Evolutionary conservation across 2,888 invertebrate genomes (phyloP).

Genomic region (Sminthurinus aureus): DNA sequence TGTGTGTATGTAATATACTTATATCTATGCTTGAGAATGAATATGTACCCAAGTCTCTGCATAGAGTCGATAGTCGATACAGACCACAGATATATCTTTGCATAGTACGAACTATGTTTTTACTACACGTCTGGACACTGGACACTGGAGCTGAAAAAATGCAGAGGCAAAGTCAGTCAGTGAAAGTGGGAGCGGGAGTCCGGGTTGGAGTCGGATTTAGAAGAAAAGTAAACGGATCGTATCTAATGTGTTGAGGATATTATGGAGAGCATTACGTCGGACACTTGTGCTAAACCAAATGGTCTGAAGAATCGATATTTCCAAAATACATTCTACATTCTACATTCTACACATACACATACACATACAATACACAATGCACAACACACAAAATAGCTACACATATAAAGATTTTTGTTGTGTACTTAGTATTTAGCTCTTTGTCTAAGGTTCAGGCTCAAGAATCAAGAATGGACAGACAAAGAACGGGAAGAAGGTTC

Average conservation of each 20-base stretch:
- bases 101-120: too few relatives aligned
- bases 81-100: neutral
- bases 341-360: too few relatives aligned
- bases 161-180: neutral
- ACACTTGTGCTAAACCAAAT: constrained; percentile 5
- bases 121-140: too few relatives aligned
- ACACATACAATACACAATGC: too few relatives aligned
- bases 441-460: too few relatives aligned
- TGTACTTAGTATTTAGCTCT: neutral
- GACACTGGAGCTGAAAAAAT: neutral
- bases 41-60: too few relatives aligned
- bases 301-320: constrained; percentile 5
- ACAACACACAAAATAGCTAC: too few relatives aligned
- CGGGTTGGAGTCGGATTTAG: neutral
- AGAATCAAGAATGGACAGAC: too few relatives aligned
- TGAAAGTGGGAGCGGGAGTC: neutral
- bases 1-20: too few relatives aligned
- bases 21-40: too few relatives aligned
- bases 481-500: too few relatives aligned
- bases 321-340: neutral
- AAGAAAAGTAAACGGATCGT: constrained; percentile 23
- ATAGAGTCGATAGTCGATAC: neutral
- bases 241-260: constrained; percentile 18
- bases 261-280: constrained; percentile 17
- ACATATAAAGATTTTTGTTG: neutral